phyloP scores from a whole-genome alignment of 2,888 invertebrate species.

The Melieria picta region DNA sequence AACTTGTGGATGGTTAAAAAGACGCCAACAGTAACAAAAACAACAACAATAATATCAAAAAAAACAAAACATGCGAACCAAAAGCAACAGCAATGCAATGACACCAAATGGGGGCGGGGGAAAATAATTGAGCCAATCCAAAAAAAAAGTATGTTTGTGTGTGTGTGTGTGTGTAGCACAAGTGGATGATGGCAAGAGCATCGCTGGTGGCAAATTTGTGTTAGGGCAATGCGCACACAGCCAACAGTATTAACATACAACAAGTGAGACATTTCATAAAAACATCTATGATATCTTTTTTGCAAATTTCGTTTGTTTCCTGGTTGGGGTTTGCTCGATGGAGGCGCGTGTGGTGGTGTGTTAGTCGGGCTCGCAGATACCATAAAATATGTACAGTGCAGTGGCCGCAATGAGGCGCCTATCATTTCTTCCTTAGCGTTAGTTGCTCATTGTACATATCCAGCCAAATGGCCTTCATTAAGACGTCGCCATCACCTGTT shows the following conservation, averaged over 20 bases:
- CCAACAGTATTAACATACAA: background rate
- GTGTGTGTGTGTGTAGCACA: background rate
- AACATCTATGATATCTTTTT: background rate
- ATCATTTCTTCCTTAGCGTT: slow-evolving; percentile 47
- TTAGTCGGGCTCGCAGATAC: background rate
- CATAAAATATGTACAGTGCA: background rate
- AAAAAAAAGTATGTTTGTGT: slow-evolving; percentile 4
- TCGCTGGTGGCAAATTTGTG: no score
- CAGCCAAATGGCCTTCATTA: slow-evolving; percentile 68
- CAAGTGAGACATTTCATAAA: background rate
- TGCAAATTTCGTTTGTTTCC: background rate
- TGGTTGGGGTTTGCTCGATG: background rate
- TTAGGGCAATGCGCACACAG: no score
- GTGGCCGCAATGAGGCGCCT: background rate
- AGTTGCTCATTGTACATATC: slow-evolving; percentile 66
- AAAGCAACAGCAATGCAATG: background rate
- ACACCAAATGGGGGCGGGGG: background rate
- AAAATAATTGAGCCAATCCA: slow-evolving; percentile 4
- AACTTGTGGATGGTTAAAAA: no score
- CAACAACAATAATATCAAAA: background rate
- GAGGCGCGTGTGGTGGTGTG: no score
- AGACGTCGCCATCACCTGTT: slow-evolving; percentile 67
- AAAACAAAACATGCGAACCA: slow-evolving; percentile 18
- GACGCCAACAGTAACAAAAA: slow-evolving; percentile 2
- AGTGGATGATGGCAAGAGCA: no score